Evolutionary conservation across 2,797 vertebrate species (phyloP).

Genomic region (Galago senegalensis): DNA sequence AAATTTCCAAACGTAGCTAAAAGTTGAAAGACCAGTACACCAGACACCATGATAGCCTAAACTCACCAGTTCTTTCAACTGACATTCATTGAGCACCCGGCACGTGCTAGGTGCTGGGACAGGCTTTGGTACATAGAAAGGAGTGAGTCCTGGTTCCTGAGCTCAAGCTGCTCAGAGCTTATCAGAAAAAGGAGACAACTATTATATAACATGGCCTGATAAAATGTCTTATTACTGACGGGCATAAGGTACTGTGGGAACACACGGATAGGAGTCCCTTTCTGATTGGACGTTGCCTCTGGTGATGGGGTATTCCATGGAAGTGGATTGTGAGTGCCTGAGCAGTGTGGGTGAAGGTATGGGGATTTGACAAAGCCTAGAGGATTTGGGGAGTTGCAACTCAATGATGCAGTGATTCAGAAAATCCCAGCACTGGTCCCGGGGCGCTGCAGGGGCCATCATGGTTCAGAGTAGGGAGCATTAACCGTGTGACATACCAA

Average conservation of each 20-base stretch:
- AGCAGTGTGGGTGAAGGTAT: background rate
- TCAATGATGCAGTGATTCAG: background rate
- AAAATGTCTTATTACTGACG: background rate
- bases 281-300: background rate
- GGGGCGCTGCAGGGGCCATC: background rate
- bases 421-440: background rate
- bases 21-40: background rate
- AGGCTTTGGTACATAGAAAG: background rate
- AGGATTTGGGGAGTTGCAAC: background rate
- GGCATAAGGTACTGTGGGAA: background rate
- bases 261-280: background rate
- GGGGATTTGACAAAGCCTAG: background rate
- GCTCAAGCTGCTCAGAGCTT: background rate
- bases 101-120: rapidly evolving
- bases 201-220: background rate
- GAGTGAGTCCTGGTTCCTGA: background rate
- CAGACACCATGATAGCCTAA: background rate
- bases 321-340: background rate
- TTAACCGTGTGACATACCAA: rapidly evolving
- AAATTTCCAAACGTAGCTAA: background rate
- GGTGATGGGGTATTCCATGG: background rate
- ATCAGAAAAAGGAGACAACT: background rate
- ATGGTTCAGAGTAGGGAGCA: background rate
- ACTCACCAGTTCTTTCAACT: background rate
- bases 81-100: background rate